Percentiles rank a stretch among this genome's conserved stretches.
Conservation (phyloP, 2,797 vertebrate genomes). For the Crotalus adamanteus region DNA sequence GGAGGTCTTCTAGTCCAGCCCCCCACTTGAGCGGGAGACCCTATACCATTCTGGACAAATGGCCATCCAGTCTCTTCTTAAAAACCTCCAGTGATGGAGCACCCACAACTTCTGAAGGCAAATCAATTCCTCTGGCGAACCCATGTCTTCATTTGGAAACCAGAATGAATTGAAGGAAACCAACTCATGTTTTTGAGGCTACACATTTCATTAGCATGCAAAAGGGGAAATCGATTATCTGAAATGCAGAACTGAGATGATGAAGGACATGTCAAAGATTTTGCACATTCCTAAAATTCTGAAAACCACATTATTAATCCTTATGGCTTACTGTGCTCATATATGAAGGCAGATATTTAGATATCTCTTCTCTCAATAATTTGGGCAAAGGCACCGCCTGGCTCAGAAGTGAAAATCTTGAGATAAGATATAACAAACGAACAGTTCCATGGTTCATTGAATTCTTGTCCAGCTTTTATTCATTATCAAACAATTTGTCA, state of each 20-base stretch:
- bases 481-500: constrained; percentile 26
- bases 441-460: constrained; percentile 40
- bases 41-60: not conserved
- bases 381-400: not conserved
- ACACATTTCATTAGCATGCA: not conserved
- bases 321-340: not conserved
- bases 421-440: constrained; percentile 33
- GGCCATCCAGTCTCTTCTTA: not conserved
- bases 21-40: not conserved
- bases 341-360: not conserved
- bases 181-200: not conserved
- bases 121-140: not conserved
- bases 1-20: not conserved
- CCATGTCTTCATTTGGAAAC: not conserved
- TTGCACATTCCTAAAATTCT: not conserved
- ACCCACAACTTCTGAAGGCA: not conserved
- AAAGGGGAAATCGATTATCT: not conserved
- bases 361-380: not conserved
- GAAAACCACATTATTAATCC: not conserved
- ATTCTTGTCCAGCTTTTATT: constrained; percentile 13
- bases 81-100: not conserved
- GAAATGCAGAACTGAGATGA: not conserved
- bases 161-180: not conserved
- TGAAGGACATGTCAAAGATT: not conserved
- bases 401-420: constrained; percentile 38